Base-by-base conservation (phyloP, 2,888 invertebrate genomes). In the Heliconius charithonia region DNA sequence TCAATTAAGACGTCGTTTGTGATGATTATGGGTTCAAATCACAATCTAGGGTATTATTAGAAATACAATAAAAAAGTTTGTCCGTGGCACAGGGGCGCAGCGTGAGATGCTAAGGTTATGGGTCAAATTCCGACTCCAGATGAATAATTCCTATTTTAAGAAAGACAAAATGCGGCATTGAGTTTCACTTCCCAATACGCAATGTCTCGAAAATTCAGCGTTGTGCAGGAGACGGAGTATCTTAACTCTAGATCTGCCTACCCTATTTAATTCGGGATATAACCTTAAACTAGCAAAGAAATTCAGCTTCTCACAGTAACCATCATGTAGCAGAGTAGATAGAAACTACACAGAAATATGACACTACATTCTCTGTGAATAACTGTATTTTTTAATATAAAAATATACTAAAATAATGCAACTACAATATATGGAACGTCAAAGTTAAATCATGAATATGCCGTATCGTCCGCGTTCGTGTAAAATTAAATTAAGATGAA, bases 401-500 rank as follows among this genome's bases (percentile, higher is more conserved):
- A 51, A 51, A 22, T 19, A 22, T 56, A 67, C 56, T 25, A 67
- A n/a, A 4, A 67, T 67, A 67, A 10, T 12, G 67, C 29, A 71
- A 22, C 29, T 71, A 22, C 29, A 29, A 71, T 71, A 27, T 51
- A 71, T 71, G 22, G 19, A 29, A 56, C 12, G 56, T 29, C 71
- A 71, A 22, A 56, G 29, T 71, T 16, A 56, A 71, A 71, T 71
- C 29, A 37, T 3, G 67, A 67, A 29, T 22, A 51, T 0, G 27
- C 29, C 29, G 51, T 29, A 71, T 71, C 29, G 51, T 32, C 51
- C 22, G 22, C 13, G 56, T 16, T 56, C 51, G 22, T 56, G 56
- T 71, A 56, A 71, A 56, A 71, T 71, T 71, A 71, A 71, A 56
- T 71, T 71, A 32, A 29, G 29, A 56, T 29, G 12, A 71, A 71